Evolutionary conservation across 2,797 vertebrate genomes (phyloP).

Genomic region (Acipenser transmontanus): DNA sequence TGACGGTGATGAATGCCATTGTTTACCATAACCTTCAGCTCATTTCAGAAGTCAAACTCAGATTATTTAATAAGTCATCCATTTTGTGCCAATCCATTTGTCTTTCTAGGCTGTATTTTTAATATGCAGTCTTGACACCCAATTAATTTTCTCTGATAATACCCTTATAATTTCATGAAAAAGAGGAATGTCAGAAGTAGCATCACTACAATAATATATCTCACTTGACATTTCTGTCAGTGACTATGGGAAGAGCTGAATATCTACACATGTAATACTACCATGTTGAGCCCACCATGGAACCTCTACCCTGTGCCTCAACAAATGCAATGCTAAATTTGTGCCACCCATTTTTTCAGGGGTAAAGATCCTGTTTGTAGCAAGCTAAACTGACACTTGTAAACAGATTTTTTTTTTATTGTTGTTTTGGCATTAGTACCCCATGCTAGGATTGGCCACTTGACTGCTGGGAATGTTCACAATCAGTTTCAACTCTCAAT

Average conservation of each 20-base stretch:
- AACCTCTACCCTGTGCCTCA: too few species aligned
- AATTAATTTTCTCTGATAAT: not conserved
- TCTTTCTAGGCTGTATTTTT: not conserved
- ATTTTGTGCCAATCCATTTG: not conserved
- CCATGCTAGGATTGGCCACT: too few species aligned
- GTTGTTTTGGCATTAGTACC: too few species aligned
- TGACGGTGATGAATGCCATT: constrained; percentile 47
- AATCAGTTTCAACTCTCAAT: too few species aligned
- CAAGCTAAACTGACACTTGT: too few species aligned
- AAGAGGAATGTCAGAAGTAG: not conserved
- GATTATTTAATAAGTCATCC: constrained; percentile 1
- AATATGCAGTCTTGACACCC: not conserved
- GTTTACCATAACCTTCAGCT: constrained; percentile 2
- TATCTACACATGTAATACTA: not conserved
- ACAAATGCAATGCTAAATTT: too few species aligned
- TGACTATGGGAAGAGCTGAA: not conserved
- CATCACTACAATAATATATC: not conserved
- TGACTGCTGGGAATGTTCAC: too few species aligned
- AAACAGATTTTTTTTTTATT: too few species aligned
- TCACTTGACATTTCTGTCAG: constrained; percentile 1
- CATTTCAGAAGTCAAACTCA: constrained; percentile 3
- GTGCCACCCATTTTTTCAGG: too few species aligned
- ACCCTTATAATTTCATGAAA: constrained; percentile 2
- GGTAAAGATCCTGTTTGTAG: too few species aligned
- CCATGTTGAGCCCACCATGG: not conserved